These are phyloP conservation scores for Hemitrygon akajei DNA, from an alignment of 2,797 vertebrate species.

Conservation along the genomic window DNA sequence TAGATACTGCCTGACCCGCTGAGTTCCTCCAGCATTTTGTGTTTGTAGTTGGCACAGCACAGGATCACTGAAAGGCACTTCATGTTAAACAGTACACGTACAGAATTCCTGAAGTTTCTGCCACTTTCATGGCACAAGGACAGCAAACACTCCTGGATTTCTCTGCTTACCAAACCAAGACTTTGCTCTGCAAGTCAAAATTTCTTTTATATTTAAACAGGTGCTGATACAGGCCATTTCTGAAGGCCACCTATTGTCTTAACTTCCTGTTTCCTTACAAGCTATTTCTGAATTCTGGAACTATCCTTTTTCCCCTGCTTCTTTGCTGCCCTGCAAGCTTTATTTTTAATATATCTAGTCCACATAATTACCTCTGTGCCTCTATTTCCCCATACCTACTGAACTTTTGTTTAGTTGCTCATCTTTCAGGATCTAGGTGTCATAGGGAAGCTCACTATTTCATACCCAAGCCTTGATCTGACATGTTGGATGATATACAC, in stretches of 20 bases:
- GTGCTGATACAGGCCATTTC: neutral
- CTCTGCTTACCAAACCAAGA: no score
- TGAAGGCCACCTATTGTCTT: neutral
- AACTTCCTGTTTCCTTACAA: neutral
- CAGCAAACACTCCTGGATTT: no score
- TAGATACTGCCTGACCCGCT: no score
- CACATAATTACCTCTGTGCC: neutral
- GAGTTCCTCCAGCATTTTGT: no score
- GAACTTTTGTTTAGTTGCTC: neutral
- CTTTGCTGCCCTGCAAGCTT: neutral
- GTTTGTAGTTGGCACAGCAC: no score
- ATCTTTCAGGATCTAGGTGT: no score
- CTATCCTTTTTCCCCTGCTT: neutral
- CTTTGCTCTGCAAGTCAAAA: neutral
- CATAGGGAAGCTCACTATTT: neutral
- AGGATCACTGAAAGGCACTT: no score
- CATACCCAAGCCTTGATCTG: neutral
- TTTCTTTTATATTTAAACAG: neutral
- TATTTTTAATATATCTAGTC: neutral
- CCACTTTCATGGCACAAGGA: no score
- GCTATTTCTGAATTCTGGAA: neutral
- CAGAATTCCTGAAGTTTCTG: no score
- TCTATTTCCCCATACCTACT: neutral
- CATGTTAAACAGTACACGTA: no score
- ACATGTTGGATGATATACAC: neutral